A percentile compares a stretch with the other conserved stretches of the same genome.
Conservation (phyloP, 2,888 invertebrate species). For the Thysanoteuthis rhombus region DNA sequence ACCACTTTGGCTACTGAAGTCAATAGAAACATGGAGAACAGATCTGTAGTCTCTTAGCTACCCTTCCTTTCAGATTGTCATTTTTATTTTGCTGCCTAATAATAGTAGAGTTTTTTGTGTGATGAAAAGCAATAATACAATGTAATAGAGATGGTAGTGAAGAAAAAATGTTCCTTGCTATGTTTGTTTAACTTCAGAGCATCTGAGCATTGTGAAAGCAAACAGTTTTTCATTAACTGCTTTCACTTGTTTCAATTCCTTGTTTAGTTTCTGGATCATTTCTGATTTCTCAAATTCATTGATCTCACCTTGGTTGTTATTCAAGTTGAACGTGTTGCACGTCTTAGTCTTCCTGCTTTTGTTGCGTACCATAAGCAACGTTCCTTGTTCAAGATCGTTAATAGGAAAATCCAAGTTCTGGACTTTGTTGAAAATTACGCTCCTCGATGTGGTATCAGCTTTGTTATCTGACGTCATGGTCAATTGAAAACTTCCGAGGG, state of each 20-base stretch:
- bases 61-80: no score
- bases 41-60: no score
- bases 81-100: no score
- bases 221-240: constrained; percentile 40
- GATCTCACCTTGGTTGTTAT: not conserved
- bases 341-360: not conserved
- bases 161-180: not conserved
- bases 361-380: not conserved
- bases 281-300: constrained; percentile 21
- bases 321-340: not conserved
- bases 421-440: not conserved
- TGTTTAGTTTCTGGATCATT: constrained; percentile 33
- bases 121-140: no score
- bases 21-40: no score
- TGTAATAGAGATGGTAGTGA: no score
- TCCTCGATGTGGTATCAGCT: not conserved
- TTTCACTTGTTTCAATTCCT: constrained; percentile 39
- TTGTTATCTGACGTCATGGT: not conserved
- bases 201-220: not conserved
- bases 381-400: not conserved
- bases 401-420: not conserved
- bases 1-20: no score
- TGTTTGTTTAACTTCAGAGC: constrained; percentile 16
- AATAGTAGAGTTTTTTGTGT: no score
- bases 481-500: not conserved